Evolutionary conservation across 2,113 vertebrate species (phyloP).

Genomic region (Poecile atricapillus): DNA sequence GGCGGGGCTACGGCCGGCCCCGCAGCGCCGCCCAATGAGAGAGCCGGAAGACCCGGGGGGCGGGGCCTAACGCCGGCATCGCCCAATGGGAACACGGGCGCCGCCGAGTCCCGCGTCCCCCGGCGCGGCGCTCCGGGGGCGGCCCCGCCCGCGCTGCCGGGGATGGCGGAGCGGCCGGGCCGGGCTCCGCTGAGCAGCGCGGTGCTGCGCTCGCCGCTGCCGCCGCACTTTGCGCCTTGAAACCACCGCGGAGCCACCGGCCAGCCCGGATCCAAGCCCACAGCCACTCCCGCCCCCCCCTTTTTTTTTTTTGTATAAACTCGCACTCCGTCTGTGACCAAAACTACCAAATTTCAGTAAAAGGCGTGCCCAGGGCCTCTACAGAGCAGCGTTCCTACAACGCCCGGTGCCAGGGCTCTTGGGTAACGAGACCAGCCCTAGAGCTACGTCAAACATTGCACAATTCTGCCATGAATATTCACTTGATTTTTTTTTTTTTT

Average conservation of each 20-base stretch:
- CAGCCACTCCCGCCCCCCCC: rapidly evolving
- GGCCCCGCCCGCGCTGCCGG: background rate
- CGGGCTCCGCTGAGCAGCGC: rapidly evolving
- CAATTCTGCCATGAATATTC: background rate
- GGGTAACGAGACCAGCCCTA: background rate
- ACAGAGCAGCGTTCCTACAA: rapidly evolving
- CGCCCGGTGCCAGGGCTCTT: background rate
- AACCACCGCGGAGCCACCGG: background rate
- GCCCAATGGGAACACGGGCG: background rate
- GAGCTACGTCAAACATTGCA: constrained; percentile 1
- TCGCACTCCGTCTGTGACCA: background rate
- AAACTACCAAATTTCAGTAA: rapidly evolving
- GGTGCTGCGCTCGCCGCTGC: rapidly evolving
- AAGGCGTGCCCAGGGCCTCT: background rate
- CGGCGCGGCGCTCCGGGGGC: background rate
- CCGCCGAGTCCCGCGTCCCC: background rate
- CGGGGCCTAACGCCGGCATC: rapidly evolving
- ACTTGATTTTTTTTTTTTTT: background rate
- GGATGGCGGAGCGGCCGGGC: background rate
- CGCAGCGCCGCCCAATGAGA: background rate
- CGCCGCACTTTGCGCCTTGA: background rate
- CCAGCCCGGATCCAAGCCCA: background rate
- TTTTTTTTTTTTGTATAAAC: background rate
- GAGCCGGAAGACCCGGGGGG: background rate
- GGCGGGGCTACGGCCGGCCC: background rate